These are phyloP conservation scores for Phallusia fumigata DNA, from an alignment of 23 tunicate genomes.

Conservation along the genomic window DNA sequence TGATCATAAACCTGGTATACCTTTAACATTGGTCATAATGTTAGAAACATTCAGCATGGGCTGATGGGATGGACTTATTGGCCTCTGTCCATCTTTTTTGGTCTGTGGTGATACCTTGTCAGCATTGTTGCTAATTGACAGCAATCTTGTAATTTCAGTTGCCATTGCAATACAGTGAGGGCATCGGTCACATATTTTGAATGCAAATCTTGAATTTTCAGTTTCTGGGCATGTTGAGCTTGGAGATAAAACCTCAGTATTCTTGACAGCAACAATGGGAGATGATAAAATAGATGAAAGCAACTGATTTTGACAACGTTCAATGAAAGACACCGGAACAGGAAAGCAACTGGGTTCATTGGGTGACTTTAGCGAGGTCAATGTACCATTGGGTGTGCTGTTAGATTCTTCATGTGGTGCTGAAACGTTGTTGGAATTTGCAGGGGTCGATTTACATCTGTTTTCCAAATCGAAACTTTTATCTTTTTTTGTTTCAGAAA, in stretches of 20 bases:
- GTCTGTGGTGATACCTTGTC: not conserved
- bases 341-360: slow-evolving; percentile 42
- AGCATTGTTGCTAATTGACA: slow-evolving; percentile 13
- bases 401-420: not conserved
- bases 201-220: slow-evolving; percentile 16
- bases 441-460: no score
- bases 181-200: slow-evolving; percentile 79
- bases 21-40: not conserved
- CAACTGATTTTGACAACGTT: slow-evolving; percentile 47
- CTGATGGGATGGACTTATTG: not conserved
- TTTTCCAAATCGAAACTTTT: no score
- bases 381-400: not conserved
- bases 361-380: not conserved
- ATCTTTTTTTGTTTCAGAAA: no score
- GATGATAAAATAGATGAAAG: slow-evolving; percentile 21
- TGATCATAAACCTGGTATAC: not conserved
- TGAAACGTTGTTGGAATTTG: not conserved
- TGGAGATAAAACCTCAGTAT: not conserved
- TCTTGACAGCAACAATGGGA: slow-evolving; percentile 24
- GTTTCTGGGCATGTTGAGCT: not conserved
- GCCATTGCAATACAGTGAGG: slow-evolving; percentile 67
- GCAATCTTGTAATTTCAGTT: slow-evolving; percentile 35
- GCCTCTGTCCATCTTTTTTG: not conserved
- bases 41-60: slow-evolving; percentile 1
- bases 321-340: slow-evolving; percentile 68